Conservation (phyloP, 2,797 vertebrate genomes). For the Onychomys arenicola region DNA sequence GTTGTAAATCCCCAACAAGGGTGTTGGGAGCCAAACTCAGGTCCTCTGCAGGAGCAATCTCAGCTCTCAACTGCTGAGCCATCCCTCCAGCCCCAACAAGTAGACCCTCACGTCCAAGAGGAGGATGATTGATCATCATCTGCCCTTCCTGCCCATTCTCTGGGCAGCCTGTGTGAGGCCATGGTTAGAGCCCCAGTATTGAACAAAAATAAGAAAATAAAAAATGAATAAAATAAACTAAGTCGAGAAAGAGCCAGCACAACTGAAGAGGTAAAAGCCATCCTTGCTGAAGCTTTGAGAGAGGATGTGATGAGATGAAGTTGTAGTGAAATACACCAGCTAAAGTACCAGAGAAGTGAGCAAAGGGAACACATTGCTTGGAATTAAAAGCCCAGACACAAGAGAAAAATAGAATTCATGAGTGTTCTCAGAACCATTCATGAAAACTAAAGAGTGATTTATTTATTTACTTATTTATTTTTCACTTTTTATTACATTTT, state of each 20-base stretch:
- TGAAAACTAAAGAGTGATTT: neutral
- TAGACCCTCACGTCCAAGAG: neutral
- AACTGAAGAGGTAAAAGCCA: neutral
- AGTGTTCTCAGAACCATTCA: neutral
- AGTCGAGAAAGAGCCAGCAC: neutral
- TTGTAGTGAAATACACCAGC: neutral
- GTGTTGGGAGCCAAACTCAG: neutral
- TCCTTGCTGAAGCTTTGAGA: neutral
- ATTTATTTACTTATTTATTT: neutral
- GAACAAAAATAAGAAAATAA: neutral
- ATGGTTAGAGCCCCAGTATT: neutral
- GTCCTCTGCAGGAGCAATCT: neutral
- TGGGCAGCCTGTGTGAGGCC: neutral
- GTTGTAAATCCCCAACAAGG: neutral
- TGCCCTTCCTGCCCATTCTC: neutral
- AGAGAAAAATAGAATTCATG: neutral
- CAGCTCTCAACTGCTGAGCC: neutral
- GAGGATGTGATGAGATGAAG: neutral
- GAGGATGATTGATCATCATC: neutral
- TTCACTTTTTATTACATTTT: neutral
- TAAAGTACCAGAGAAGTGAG: neutral
- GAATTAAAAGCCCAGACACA: neutral
- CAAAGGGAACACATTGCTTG: neutral
- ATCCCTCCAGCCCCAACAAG: neutral
- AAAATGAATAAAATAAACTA: neutral